phyloP scores from a whole-genome alignment of 2,113 vertebrate genomes.

The Tapirus terrestris region DNA sequence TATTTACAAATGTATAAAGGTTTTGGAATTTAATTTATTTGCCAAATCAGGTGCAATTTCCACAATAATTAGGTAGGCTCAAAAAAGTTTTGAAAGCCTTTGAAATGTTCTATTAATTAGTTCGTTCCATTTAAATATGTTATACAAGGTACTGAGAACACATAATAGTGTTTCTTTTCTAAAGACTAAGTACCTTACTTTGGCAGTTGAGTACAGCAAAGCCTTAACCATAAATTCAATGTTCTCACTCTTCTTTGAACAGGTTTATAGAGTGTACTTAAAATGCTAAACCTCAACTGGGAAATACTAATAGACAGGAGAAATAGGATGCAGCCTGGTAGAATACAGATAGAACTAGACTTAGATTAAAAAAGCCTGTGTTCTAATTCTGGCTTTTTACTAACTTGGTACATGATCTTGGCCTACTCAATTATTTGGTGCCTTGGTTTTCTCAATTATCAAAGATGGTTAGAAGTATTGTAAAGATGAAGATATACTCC shows the following conservation, averaged over 20 bases:
- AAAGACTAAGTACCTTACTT: constrained; percentile 25
- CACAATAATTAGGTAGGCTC: constrained; percentile 12
- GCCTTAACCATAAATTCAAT: neutral
- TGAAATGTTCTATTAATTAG: constrained; percentile 6
- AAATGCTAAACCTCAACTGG: neutral
- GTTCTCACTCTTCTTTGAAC: constrained; percentile 44
- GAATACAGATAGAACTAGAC: neutral
- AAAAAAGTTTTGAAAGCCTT: constrained; percentile 50
- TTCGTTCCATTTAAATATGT: constrained; percentile 42
- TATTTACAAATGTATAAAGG: neutral
- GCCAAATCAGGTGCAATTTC: constrained; percentile 33
- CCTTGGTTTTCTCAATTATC: constrained; percentile 50
- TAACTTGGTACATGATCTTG: neutral
- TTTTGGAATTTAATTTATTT: constrained; percentile 37
- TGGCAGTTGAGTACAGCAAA: constrained; percentile 7
- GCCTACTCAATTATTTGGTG: neutral
- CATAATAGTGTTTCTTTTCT: constrained; percentile 48
- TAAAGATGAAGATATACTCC: constrained; percentile 30
- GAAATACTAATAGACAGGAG: neutral
- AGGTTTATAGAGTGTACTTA: constrained; percentile 32
- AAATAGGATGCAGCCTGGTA: neutral
- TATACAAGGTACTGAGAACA: constrained; percentile 29
- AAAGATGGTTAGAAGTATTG: neutral
- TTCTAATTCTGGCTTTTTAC: constrained; percentile 53
- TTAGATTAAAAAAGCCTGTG: neutral